Evolutionary conservation across 2,113 vertebrate genomes (phyloP).

Genomic region (Centrocercus urophasianus): DNA sequence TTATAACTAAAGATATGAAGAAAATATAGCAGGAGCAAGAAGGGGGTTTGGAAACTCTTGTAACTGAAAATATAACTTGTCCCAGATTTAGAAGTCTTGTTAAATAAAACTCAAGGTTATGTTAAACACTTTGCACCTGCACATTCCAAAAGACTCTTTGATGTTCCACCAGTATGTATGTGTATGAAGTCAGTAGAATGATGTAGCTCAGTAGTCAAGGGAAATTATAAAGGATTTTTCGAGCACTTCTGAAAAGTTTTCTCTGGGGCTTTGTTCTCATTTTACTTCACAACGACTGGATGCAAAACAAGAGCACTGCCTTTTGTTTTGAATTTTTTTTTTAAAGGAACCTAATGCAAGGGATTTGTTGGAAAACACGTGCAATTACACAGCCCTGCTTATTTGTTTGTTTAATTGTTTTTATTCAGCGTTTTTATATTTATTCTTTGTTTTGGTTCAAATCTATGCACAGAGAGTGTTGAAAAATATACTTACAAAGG

Average conservation of each 20-base stretch:
- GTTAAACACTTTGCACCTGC: neutral
- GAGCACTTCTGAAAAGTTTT: neutral
- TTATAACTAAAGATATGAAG: neutral
- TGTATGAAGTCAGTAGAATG: neutral
- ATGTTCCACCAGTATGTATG: neutral
- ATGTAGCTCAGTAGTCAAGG: neutral
- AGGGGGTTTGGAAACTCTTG: neutral
- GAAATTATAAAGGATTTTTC: conserved; percentile 17
- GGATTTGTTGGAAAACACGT: neutral
- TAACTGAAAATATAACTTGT: neutral
- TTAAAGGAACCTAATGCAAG: neutral
- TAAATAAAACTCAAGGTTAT: neutral
- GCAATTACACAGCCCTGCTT: neutral
- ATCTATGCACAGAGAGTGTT: neutral
- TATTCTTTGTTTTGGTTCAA: neutral
- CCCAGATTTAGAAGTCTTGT: neutral
- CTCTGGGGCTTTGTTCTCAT: neutral
- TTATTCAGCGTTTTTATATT: neutral
- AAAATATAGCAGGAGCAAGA: neutral
- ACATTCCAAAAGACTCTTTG: neutral
- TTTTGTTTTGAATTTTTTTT: neutral
- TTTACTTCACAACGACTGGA: neutral
- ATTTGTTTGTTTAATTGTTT: neutral
- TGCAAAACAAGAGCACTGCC: neutral
- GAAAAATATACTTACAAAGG: conserved; percentile 14